Evolutionary conservation across 2,797 vertebrate genomes (phyloP), one percentile per base, ranked within the genome.

Genomic region (Fundulus diaphanus): DNA sequence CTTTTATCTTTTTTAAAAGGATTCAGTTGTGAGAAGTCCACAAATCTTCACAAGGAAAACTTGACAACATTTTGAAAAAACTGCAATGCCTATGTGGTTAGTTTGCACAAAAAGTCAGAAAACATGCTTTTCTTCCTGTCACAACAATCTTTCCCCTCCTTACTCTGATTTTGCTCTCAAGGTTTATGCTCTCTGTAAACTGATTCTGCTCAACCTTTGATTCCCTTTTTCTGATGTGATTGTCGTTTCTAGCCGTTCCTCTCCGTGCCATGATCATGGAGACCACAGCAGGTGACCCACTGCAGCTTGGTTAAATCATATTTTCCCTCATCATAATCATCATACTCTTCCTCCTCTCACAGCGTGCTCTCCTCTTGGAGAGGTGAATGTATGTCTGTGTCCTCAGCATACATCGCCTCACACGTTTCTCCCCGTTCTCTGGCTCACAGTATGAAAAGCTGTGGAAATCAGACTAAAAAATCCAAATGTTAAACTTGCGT

Each of bases 271-370:
- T 94, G 97, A 98, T 92, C 96, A 97, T 96, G 97, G 90, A 90
- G 92, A 99, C 96, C 97, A 96, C 96, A 97, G 97, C 98, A 99
- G 98, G 98, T 99, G 98, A 99, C 96, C 90, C 81, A 94, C 93
- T 95, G 95, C 94, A 94, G 94, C 89, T 94, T 96, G 95, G 92
- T 92, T 95, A 82, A 84, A 88, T 91, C 89, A 78, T 31, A 31
- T 16, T 80, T 44, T 35, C 69, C 77, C 68, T 76, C 73, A 75
- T 81, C 87, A 66, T 87, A 70, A 13, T 77, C 85, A 81, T 83
- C 79, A 3, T 11, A 7, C 68, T 80, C 78, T 72, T 82, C 57
- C 74, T 76, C 81, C 73, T 37, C 54, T 84, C 85, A 84, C 87
- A 80, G 80, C 88, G 89, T 94, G 90, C 89, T 89, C 89, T 90